Conservation (phyloP, 2,888 invertebrate species). For the Eupelmus urozonus region DNA sequence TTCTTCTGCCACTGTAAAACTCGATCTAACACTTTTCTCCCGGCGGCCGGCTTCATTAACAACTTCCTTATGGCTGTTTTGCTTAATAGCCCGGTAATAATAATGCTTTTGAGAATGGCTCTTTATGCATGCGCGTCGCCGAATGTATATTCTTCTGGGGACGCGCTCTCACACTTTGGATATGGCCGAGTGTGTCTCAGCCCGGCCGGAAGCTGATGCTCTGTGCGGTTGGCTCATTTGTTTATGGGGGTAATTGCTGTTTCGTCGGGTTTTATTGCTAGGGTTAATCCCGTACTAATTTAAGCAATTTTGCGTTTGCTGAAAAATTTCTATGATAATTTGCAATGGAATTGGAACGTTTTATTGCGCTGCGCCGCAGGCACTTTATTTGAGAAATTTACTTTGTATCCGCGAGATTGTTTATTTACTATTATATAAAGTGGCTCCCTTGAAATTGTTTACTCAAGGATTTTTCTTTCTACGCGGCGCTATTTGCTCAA, state of each 20-base stretch:
- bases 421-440: constrained; percentile 27
- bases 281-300: no score
- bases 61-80: constrained; percentile 56
- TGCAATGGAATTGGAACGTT: no score
- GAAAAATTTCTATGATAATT: no score
- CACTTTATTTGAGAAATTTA: no score
- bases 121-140: neutral
- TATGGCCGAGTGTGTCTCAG: no score
- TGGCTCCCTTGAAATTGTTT: constrained; percentile 1
- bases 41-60: constrained; percentile 44
- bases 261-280: no score
- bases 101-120: constrained; percentile 14
- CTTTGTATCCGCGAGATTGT: constrained; percentile 2
- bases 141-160: neutral
- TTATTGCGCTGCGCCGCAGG: no score
- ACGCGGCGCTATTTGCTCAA: constrained; percentile 8
- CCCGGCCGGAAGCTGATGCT: no score
- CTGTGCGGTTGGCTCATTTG: no score
- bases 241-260: no score
- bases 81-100: constrained; percentile 40
- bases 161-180: no score
- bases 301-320: no score
- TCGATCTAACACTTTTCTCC: neutral
- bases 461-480: neutral
- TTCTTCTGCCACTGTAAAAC: neutral